Percentiles rank a stretch among this genome's conserved stretches.
Conservation (phyloP, 2,888 invertebrate genomes). For the Argynnis bischoffii region DNA sequence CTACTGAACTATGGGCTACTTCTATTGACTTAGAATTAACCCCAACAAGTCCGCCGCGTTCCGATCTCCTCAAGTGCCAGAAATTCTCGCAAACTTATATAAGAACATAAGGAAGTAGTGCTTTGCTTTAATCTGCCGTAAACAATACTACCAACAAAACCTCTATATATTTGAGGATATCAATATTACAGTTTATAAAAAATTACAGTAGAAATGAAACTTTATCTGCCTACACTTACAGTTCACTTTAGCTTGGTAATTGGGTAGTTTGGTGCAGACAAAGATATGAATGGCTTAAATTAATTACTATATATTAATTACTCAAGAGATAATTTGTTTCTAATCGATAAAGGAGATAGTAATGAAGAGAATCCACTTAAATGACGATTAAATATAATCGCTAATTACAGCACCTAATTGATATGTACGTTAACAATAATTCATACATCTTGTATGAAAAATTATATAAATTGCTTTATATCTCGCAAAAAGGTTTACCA, state of each 20-base stretch:
- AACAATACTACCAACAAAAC: slow-evolving; percentile 68
- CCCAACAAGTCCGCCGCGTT: not conserved
- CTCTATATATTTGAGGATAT: slow-evolving; percentile 49
- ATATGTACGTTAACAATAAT: too few relatives aligned
- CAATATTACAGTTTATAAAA: slow-evolving; percentile 20
- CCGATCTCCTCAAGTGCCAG: slow-evolving; percentile 3
- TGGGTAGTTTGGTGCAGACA: slow-evolving; percentile 1
- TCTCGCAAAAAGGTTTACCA: too few relatives aligned
- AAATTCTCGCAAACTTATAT: slow-evolving; percentile 49
- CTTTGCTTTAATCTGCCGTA: slow-evolving; percentile 65
- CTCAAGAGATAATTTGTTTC: not conserved
- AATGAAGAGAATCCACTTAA: too few relatives aligned
- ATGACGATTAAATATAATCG: too few relatives aligned
- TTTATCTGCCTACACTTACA: not conserved
- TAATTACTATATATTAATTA: slow-evolving; percentile 16
- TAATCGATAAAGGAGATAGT: not conserved
- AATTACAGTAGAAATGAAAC: not conserved
- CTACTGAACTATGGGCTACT: not conserved
- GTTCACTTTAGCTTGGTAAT: not conserved
- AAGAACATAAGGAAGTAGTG: slow-evolving; percentile 58
- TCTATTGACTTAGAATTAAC: not conserved
- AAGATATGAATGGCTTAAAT: slow-evolving; percentile 4
- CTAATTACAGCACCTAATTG: too few relatives aligned
- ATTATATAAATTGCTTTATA: too few relatives aligned
- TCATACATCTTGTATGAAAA: too few relatives aligned